Evolutionary conservation across 2,797 vertebrate genomes (phyloP), one percentile per base, ranked within the genome.

Genomic region (Eospalax fontanierii): DNA sequence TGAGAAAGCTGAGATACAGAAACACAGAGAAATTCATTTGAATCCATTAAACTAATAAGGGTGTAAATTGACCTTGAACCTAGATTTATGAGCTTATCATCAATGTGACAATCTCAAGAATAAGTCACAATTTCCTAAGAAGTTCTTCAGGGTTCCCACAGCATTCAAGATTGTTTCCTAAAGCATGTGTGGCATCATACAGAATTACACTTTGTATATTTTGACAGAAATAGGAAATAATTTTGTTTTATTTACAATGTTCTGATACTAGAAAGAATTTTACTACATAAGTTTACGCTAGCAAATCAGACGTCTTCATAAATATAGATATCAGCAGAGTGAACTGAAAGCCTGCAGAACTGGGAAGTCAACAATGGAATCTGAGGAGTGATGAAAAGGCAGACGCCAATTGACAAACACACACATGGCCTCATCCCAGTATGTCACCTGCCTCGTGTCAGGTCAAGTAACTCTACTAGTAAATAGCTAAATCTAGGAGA

Each of bases 301-400:
- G 33, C 81, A 50, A 89, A 94, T 97, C 94, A 94, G 83, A 96
- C 43, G 96, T 96, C 59, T 90, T 96, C 73, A 93, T n/a, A 87
- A 65, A 75, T 91, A 26, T 91, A 96, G 97, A 97, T 95, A 96
- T 43, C 18, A 96, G 43, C 46, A 93, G 97, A 2, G 2, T 95
- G 79, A 97, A 82, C 4, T 79, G 90, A 97, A 97, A 87, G 94
- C 3, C 87, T 90, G 97, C 86, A 89, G 93, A n/a, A 87, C 96
- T 68, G 78, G 89, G 68, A 97, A 95, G 33, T 95, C 40, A 82
- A 54, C 28, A 92, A 35, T 57, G 82, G 70, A 91, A 96, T 87
- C 90, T 97, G 97, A 98, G 91, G 95, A 97, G 5, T 94, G 84
- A 97, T 96, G 73, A 59, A 94, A 89, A 97, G 54, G 92, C 24